Evolutionary conservation across 2,888 invertebrate species (phyloP), one percentile per base, ranked within the genome.

Genomic region (Molorchus minor): DNA sequence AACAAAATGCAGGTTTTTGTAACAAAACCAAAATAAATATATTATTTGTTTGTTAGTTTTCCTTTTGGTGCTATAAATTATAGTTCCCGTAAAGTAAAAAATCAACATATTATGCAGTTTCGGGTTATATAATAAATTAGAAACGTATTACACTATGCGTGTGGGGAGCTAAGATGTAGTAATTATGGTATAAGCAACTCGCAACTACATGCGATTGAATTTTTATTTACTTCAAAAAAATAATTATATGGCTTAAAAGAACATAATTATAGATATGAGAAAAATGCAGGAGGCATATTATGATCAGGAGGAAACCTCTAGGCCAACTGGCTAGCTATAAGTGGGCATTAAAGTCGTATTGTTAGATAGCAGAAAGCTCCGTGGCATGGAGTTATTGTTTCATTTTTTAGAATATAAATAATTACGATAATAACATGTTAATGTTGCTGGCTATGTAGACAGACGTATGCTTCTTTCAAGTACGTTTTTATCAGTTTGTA

Each of bases 241-340:
- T 43, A 43, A 43, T 43, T 43, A 43, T 17, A 19, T 17, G n/a
- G 5, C 20, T 43, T 43, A 19, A 43, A 43, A 43, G 4, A 43
- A 17, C 16, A 16, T 43, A 43, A 43, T 43, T 43, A 43, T 43
- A 43, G 5, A 8, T 25, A 25, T 4, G 25, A 25, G 25, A 25
- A 25, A n/a, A 25, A 25, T 25, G 25, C 25, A 8, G 8, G 25
- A 25, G 25, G 25, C 25, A 25, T 25, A 5, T 8, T 25, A 25
- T 25, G 25, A 8, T 8, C 5, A 4, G 4, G 5, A 8, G 8
- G 25, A 25, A 5, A 25, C 25, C 25, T 25, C 25, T 4, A 4
- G 25, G 25, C 25, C 25, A 4, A 25, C 25, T n/a, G n/a, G n/a
- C n/a, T n/a, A 8, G 25, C 25, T 25, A 25, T 25, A 25, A 25